Conservation (phyloP, 92 coral and sea anemone species). For the Parazoanthus darwini region DNA sequence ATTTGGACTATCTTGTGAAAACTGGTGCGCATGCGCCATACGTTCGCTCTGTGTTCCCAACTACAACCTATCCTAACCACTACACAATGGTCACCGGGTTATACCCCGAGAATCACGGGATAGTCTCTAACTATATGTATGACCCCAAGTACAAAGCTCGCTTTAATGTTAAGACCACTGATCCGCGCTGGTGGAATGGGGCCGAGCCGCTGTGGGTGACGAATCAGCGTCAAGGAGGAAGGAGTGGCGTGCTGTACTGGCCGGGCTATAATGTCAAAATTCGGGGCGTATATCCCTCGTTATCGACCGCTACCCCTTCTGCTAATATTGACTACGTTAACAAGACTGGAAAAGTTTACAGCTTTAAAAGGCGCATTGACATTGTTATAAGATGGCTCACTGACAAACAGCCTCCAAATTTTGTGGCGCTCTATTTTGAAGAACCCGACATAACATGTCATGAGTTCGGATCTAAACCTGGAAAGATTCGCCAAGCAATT, state of each 20-base stretch:
- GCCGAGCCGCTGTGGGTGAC: conserved; percentile 93
- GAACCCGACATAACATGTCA: conserved; percentile 85
- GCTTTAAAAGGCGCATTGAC: conserved; percentile 68
- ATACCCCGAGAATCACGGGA: conserved; percentile 88
- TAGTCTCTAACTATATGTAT: conserved; percentile 83
- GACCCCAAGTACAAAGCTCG: conserved; percentile 66
- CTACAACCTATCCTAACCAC: conserved; percentile 84
- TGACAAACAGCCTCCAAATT: conserved; percentile 76
- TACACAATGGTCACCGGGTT: conserved; percentile 85
- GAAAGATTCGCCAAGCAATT: conserved; percentile 52
- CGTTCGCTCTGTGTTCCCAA: conserved; percentile 76
- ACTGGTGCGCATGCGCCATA: conserved; percentile 77
- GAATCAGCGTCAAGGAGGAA: conserved; percentile 80
- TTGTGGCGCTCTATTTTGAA: conserved; percentile 80
- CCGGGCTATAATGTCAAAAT: conserved; percentile 83
- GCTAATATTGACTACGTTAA: conserved; percentile 55
- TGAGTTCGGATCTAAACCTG: conserved; percentile 55
- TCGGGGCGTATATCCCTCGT: conserved; percentile 56
- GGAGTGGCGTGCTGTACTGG: conserved; percentile 85
- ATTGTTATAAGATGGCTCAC: conserved; percentile 67
- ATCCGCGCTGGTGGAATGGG: conserved; percentile 87
- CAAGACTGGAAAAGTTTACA: conserved; percentile 58
- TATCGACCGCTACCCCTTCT: conserved; percentile 51
- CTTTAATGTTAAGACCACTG: conserved; percentile 67
- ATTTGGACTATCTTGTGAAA: conserved; percentile 70